phyloP scores from a whole-genome alignment of 2,113 vertebrate species.

The Zingel zingel region DNA sequence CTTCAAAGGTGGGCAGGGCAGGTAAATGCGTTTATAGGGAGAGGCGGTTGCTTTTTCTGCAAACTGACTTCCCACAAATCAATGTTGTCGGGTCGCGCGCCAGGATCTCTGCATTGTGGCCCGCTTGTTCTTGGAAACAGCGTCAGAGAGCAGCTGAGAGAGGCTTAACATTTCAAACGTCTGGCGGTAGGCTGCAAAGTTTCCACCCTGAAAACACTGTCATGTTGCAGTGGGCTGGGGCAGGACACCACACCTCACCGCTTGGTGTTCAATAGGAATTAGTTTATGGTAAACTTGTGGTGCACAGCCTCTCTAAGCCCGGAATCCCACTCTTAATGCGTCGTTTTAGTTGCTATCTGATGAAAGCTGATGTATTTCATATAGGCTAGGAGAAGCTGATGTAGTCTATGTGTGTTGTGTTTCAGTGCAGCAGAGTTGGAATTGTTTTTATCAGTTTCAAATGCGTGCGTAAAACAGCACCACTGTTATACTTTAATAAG shows the following conservation, averaged over 20 bases:
- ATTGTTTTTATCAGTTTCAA: background rate
- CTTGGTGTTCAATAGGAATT: conserved; percentile 12
- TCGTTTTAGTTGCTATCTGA: conserved; percentile 6
- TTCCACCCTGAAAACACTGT: conserved; percentile 65
- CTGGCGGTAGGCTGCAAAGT: conserved; percentile 70
- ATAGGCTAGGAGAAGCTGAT: background rate
- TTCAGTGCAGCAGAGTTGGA: background rate
- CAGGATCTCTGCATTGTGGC: conserved; percentile 66
- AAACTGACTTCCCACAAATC: conserved; percentile 38
- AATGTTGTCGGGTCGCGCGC: conserved; percentile 46
- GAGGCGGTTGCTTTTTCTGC: conserved; percentile 23
- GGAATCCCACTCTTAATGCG: background rate
- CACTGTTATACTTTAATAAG: background rate
- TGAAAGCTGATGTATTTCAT: background rate
- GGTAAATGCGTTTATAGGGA: conserved; percentile 55
- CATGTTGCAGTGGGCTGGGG: conserved; percentile 28
- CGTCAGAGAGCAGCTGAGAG: conserved; percentile 77
- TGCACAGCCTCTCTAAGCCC: background rate
- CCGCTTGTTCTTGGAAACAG: conserved; percentile 61
- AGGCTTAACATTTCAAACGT: conserved; percentile 75
- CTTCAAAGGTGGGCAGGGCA: conserved; percentile 65
- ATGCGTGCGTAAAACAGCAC: conserved; percentile 24
- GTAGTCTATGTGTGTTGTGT: background rate
- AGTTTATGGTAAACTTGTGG: conserved; percentile 8
- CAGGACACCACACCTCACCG: conserved; percentile 16